These are phyloP conservation scores for Psittacula cyanocephala DNA, from an alignment of 2,113 vertebrate species.

Conservation along the genomic window DNA sequence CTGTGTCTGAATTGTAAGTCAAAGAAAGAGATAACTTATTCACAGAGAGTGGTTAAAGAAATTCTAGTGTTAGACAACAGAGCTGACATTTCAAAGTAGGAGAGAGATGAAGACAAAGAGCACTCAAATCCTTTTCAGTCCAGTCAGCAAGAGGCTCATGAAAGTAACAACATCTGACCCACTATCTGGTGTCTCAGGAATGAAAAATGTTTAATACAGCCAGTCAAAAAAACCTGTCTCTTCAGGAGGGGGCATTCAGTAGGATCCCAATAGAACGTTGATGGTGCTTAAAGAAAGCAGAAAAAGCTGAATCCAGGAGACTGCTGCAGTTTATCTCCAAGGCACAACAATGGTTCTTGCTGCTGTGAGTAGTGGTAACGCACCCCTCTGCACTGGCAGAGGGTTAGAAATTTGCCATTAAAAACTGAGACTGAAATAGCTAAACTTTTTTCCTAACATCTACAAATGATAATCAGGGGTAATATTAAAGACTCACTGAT, in stretches of 20 bases:
- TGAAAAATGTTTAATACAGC: accelerated
- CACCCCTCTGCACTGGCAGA: not conserved
- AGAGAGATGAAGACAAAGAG: not conserved
- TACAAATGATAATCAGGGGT: not conserved
- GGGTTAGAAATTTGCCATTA: not conserved
- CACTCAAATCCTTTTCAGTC: not conserved
- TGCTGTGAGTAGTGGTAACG: not conserved
- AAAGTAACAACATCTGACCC: not conserved
- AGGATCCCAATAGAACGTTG: not conserved
- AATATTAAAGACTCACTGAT: not conserved
- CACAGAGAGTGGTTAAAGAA: accelerated
- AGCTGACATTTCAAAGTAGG: not conserved
- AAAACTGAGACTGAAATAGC: not conserved
- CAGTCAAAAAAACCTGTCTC: not conserved
- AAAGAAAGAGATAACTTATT: not conserved
- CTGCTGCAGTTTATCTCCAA: not conserved
- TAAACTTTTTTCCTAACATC: not conserved
- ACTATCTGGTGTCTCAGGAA: not conserved
- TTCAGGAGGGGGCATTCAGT: not conserved
- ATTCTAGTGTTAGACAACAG: not conserved
- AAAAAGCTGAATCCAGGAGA: not conserved
- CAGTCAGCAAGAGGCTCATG: not conserved
- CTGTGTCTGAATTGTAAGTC: not conserved
- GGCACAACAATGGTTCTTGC: not conserved
- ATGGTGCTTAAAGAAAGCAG: not conserved